These are phyloP conservation scores for Sphaerophoria taeniata DNA, from an alignment of 2,888 invertebrate species.

Conservation along the genomic window DNA sequence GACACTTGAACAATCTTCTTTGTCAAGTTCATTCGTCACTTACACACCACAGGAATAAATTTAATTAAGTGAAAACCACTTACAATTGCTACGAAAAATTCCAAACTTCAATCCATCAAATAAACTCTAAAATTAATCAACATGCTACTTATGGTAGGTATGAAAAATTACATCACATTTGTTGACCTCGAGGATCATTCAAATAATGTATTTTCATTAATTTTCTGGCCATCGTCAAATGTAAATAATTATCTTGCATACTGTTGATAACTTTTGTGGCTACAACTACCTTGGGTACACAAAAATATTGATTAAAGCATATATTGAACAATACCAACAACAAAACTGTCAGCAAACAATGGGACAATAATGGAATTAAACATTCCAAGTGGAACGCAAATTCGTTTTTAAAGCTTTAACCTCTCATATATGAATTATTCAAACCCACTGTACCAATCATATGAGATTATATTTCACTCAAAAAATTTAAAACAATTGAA, in stretches of 20 bases:
- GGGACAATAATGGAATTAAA: no score
- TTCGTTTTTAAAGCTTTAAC: not conserved
- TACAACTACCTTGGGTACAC: not conserved
- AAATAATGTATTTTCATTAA: slow-evolving; percentile 56
- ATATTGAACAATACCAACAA: no score
- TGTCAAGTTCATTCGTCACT: no score
- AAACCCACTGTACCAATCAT: not conserved
- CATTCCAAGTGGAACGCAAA: no score
- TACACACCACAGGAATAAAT: not conserved
- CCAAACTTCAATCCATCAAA: slow-evolving; percentile 31
- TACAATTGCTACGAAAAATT: not conserved
- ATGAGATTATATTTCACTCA: no score
- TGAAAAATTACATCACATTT: slow-evolving; percentile 51
- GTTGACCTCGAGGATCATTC: slow-evolving; percentile 15
- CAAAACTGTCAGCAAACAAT: no score
- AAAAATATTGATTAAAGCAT: not conserved
- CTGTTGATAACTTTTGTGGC: no score
- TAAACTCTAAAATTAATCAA: slow-evolving; percentile 39
- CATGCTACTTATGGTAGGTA: not conserved
- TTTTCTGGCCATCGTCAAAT: slow-evolving; percentile 1
- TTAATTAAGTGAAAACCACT: not conserved
- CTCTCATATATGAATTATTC: not conserved
- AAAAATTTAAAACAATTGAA: slow-evolving; percentile 20
- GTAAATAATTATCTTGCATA: not conserved
- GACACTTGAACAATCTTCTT: no score